Evolutionary conservation across 2,888 invertebrate species (phyloP).

Genomic region (Periphyllus acericola): DNA sequence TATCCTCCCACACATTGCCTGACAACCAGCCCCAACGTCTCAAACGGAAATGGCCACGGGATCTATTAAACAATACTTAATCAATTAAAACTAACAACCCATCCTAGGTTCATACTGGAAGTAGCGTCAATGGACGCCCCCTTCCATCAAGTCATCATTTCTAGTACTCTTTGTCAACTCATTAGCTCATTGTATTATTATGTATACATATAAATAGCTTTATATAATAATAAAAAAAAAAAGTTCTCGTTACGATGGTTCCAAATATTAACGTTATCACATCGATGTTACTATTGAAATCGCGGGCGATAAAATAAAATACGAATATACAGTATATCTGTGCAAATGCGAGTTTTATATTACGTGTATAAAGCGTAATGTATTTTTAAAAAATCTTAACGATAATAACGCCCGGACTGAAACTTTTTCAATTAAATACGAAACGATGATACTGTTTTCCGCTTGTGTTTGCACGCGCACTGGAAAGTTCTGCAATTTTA

Average conservation of each 20-base stretch:
- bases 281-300: too few species aligned
- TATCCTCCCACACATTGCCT: not conserved
- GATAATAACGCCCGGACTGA: not conserved
- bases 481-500: conserved; percentile 22
- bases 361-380: not conserved
- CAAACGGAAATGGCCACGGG: not conserved
- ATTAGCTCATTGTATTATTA: too few species aligned
- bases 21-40: not conserved
- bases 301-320: not conserved
- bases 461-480: not conserved
- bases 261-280: too few species aligned
- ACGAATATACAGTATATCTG: not conserved
- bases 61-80: not conserved
- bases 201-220: too few species aligned
- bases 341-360: not conserved
- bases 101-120: not conserved
- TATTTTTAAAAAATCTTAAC: not conserved
- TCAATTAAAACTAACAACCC: not conserved
- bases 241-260: not conserved
- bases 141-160: not conserved
- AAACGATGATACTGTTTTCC: conserved; percentile 16
- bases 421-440: conserved; percentile 53
- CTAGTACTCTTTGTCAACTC: too few species aligned
- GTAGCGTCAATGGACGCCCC: not conserved
- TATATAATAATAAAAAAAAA: too few species aligned